phyloP scores from a whole-genome alignment of 2,888 invertebrate species.

The Plagodis dolabraria region DNA sequence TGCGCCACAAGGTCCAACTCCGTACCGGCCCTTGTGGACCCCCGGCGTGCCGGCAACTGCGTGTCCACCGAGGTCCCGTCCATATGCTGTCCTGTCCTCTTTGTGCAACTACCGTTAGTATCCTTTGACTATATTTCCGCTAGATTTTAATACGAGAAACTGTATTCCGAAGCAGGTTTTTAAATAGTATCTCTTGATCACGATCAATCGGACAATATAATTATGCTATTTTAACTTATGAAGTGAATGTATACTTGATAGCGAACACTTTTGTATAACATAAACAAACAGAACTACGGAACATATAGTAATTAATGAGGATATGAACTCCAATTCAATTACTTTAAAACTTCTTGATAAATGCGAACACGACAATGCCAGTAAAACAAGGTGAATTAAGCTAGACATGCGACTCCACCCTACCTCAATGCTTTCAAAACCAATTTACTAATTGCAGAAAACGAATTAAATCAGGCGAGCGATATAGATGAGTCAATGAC shows the following conservation, averaged over 20 bases:
- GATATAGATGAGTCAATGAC: conserved; percentile 52
- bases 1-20: conserved; percentile 63
- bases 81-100: conserved; percentile 43
- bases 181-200: no score
- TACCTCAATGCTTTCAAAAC: conserved; percentile 25
- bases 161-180: no score
- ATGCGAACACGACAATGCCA: conserved; percentile 17
- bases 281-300: background rate
- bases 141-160: no score
- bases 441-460: conserved; percentile 57
- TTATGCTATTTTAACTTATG: no score
- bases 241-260: no score
- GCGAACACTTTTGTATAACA: no score
- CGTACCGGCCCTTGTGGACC: conserved; percentile 57
- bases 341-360: conserved; percentile 16
- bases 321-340: conserved; percentile 8
- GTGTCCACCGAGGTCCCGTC: conserved; percentile 58
- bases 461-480: conserved; percentile 46
- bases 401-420: conserved; percentile 32
- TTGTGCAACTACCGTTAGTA: conserved; percentile 71
- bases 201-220: no score
- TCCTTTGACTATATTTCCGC: background rate
- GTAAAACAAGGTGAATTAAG: conserved; percentile 25
- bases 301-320: background rate
- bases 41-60: conserved; percentile 54